Evolutionary conservation across 2,113 vertebrate genomes (phyloP).

Genomic region (Lampris incognitus): DNA sequence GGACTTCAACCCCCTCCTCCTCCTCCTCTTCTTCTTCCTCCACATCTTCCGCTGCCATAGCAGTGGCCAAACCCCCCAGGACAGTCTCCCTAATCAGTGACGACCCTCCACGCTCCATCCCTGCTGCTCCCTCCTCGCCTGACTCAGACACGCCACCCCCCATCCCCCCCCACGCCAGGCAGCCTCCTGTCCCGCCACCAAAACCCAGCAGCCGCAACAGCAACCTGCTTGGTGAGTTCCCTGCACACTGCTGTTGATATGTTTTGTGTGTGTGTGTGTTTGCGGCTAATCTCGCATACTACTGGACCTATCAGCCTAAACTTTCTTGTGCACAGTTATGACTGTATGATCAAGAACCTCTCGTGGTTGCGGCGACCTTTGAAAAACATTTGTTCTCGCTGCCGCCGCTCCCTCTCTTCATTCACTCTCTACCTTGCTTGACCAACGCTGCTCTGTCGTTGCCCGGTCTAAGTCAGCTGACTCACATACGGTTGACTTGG

Average conservation of each 20-base stretch:
- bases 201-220: constrained; percentile 93
- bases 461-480: too few species aligned
- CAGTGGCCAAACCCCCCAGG: constrained; percentile 76
- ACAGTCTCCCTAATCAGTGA: constrained; percentile 75
- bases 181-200: constrained; percentile 91
- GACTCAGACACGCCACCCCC: constrained; percentile 44
- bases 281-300: too few species aligned
- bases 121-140: background rate
- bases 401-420: too few species aligned
- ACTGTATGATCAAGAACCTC: too few species aligned
- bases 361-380: too few species aligned
- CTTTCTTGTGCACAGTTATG: too few species aligned
- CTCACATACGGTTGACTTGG: too few species aligned
- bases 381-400: too few species aligned
- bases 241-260: background rate
- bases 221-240: constrained; percentile 90
- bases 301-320: too few species aligned
- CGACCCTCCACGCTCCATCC: constrained; percentile 62
- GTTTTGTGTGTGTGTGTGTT: background rate
- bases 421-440: too few species aligned
- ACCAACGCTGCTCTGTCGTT: too few species aligned
- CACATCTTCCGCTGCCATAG: constrained; percentile 42
- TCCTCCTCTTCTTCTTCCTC: constrained; percentile 74
- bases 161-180: constrained; percentile 81
- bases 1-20: constrained; percentile 35